Percentiles rank a stretch among this genome's conserved stretches.
Conservation (phyloP, 2,888 invertebrate species). For the Deroplatys truncata region DNA sequence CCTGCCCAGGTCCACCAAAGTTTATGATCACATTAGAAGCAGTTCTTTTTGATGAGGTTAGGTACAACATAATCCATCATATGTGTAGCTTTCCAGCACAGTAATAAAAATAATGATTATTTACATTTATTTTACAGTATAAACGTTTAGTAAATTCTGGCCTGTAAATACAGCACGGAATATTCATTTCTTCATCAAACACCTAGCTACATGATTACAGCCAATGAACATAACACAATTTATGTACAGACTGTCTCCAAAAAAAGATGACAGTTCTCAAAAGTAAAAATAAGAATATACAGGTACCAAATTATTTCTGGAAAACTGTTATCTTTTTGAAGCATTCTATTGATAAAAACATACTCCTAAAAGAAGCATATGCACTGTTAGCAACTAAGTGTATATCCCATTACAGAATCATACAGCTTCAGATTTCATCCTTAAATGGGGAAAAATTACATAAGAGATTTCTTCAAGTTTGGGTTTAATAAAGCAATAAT, state of each 20-base stretch:
- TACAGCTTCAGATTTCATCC: neutral
- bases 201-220: conserved; percentile 16
- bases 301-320: conserved; percentile 3
- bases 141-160: conserved; percentile 21
- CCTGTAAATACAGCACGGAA: conserved; percentile 9
- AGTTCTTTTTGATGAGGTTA: neutral
- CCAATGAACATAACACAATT: conserved; percentile 7
- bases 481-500: neutral
- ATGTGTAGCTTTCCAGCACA: neutral
- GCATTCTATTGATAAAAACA: neutral
- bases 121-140: conserved; percentile 22
- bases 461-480: neutral
- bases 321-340: neutral
- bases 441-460: neutral
- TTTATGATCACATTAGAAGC: neutral
- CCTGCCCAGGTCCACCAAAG: neutral
- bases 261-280: neutral
- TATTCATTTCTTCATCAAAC: conserved; percentile 14
- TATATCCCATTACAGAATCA: neutral
- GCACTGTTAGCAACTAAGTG: neutral
- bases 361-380: neutral
- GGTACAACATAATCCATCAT: neutral
- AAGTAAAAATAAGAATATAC: neutral
- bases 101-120: conserved; percentile 19
- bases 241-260: conserved; percentile 5